Evolutionary conservation across 2,113 vertebrate species (phyloP), one percentile per base, ranked within the genome.

Genomic region (Pundamilia nyererei): DNA sequence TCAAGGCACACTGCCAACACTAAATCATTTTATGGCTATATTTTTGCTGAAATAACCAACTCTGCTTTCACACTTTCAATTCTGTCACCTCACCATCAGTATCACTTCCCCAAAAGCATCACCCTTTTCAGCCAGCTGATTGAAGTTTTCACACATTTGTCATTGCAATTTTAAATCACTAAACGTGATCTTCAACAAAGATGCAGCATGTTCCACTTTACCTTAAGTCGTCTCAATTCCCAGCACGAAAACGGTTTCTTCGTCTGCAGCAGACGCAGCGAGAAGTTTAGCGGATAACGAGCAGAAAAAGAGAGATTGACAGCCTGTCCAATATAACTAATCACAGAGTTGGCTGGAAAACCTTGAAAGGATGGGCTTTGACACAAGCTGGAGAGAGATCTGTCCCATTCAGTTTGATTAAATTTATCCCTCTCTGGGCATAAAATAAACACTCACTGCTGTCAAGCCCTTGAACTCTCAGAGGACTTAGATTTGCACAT

Each of bases 361-460:
- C 75, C 14, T 91, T 89, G 58, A 90, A 87, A 80, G 84, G 53
- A 17, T 7, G 26, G 14, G 55, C 80, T 82, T 68, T 81, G 87
- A 68, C 82, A 53, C 47, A 82, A 82, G 42, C 38, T 93, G 89
- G 83, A 86, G 7, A 24, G 51, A 83, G 85, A 93, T 88, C 82
- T 81, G 53, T 86, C 75, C 49, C 4, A 10, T 14, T 83, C 75
- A 79, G 51, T 86, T 79, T 83, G 56, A 49, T 81, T 90, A 53
- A 77, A 65, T 70, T 14, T 33, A 86, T 77, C 42, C 38, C 60
- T 84, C 84, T 82, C 49, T 82, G 42, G 55, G 49, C 79, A 79
- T 90, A 4, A 88, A 89, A 79, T 65, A 87, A 81, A 33, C 56
- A 86, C 35, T 70, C 65, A 81, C 83, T 60, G 55, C 86, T 87